Evolutionary conservation across 1,140 invertebrate species (phyloP).

Genomic region (Dufourea novaeangliae): DNA sequence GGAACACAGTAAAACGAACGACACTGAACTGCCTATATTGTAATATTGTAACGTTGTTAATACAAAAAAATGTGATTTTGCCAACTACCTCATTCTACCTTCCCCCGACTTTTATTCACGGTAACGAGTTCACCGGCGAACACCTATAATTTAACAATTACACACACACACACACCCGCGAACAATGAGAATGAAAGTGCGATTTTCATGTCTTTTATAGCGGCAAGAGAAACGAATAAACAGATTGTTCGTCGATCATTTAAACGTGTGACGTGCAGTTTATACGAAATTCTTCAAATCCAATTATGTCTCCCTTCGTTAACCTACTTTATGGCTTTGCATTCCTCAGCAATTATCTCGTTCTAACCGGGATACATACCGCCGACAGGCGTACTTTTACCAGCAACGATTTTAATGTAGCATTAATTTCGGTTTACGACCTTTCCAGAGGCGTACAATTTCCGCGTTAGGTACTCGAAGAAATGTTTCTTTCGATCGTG

Average conservation of each 20-base stretch:
- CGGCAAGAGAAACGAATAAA: not conserved
- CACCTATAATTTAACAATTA: not conserved
- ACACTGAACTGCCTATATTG: conserved; percentile 50
- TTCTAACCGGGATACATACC: conserved; percentile 5
- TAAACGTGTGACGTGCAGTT: not conserved
- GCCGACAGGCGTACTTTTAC: conserved; percentile 11
- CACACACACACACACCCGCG: not conserved
- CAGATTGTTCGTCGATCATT: not conserved
- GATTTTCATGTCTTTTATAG: not conserved
- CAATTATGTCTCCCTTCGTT: conserved; percentile 27
- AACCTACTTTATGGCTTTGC: conserved; percentile 10
- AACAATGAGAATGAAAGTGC: not conserved
- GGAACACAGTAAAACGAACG: conserved; percentile 5
- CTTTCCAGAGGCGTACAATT: not conserved
- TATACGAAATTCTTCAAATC: not conserved
- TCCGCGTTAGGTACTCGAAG: not conserved
- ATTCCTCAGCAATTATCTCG: not conserved
- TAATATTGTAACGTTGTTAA: conserved; percentile 63
- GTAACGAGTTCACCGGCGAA: not conserved
- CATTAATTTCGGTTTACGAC: conserved; percentile 7
- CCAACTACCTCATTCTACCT: conserved; percentile 14
- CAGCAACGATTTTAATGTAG: not conserved
- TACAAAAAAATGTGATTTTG: conserved; percentile 64
- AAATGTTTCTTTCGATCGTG: not conserved
- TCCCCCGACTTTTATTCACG: not conserved